Percentiles rank a stretch among this genome's conserved stretches.
Evolutionary conservation across 2,797 vertebrate species (phyloP).

Genomic region (Simalia tracyae): DNA sequence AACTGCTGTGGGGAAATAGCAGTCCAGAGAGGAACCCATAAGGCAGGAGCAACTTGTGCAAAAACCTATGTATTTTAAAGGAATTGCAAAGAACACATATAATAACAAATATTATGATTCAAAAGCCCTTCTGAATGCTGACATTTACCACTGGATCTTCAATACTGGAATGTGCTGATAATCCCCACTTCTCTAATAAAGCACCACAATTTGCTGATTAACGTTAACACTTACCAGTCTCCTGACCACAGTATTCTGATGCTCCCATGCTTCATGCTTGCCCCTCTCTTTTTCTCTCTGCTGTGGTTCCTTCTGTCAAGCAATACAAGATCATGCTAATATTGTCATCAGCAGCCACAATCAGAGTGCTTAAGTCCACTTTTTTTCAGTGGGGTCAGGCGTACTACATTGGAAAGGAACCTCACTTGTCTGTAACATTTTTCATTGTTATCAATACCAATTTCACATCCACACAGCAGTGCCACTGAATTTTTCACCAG

Average conservation of each 20-base stretch:
- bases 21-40: not conserved
- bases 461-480: not conserved
- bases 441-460: not conserved
- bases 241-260: not conserved
- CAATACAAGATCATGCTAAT: not conserved
- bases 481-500: not conserved
- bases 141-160: not conserved
- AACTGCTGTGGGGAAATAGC: not conserved
- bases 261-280: not conserved
- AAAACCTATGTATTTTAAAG: not conserved
- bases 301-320: not conserved
- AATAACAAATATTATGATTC: not conserved
- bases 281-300: no score
- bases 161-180: not conserved
- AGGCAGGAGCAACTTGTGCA: not conserved
- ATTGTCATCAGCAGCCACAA: not conserved
- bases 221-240: not conserved
- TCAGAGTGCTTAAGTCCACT: not conserved
- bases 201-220: not conserved
- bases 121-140: not conserved
- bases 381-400: not conserved
- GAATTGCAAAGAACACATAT: not conserved
- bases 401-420: not conserved
- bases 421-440: not conserved
- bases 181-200: not conserved